Conservation (phyloP, 1,140 invertebrate genomes). For the Branchinecta lindahli region DNA sequence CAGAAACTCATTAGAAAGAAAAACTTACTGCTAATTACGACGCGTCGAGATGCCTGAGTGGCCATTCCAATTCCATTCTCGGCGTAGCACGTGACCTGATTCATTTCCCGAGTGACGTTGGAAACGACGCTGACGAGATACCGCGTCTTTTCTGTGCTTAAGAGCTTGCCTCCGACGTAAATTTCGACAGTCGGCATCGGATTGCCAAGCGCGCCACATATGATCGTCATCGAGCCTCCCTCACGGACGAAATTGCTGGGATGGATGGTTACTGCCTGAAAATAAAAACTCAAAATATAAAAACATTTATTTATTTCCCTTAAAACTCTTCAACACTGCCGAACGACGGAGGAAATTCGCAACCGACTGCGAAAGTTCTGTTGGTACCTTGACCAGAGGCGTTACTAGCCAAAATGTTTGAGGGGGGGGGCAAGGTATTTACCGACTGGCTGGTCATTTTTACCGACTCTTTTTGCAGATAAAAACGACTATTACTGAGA, state of each 20-base stretch:
- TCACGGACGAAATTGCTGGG: conserved; percentile 62
- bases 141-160: conserved; percentile 53
- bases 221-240: conserved; percentile 61
- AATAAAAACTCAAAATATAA: conserved; percentile 20
- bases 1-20: too few relatives aligned
- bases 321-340: too few relatives aligned
- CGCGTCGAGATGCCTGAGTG: conserved; percentile 56
- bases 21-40: conserved; percentile 59
- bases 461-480: too few relatives aligned
- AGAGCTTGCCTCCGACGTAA: conserved; percentile 53
- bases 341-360: too few relatives aligned
- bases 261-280: conserved; percentile 58
- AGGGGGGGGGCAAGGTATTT: too few relatives aligned
- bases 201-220: conserved; percentile 64
- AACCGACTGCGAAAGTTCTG: too few relatives aligned
- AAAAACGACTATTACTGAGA: too few relatives aligned
- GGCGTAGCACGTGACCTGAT: conserved; percentile 63
- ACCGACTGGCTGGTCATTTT: too few relatives aligned
- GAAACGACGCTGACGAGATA: conserved; percentile 65
- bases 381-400: too few relatives aligned
- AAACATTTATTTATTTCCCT: neutral
- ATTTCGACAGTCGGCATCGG: conserved; percentile 64
- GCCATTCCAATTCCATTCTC: conserved; percentile 69
- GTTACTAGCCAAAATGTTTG: too few relatives aligned
- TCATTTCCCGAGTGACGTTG: conserved; percentile 62